Base-by-base conservation (phyloP, 1,140 invertebrate genomes). In the Bathynomus jamesi region DNA sequence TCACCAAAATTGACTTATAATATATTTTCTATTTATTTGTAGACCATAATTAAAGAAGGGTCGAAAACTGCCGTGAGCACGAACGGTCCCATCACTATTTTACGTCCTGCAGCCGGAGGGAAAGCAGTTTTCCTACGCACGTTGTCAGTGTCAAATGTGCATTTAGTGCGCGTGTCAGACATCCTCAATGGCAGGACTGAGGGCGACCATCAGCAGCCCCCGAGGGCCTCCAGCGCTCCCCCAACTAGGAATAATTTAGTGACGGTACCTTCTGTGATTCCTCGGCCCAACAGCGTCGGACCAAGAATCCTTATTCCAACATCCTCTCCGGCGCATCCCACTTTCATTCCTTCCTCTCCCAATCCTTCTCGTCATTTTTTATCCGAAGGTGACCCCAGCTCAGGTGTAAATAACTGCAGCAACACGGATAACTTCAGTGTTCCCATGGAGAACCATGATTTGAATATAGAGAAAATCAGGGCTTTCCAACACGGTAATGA, bases 371-470 rank as follows among this genome's bases (percentile, higher is more conserved):
- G 28, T 53, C 75, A 76, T 76, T 76, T 76, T 76, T 76, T 76
- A 76, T 76, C 75, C 75, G 72, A 76, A 73, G 70, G 69, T 76
- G 72, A 71, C 75, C 75, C 69, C 75, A 76, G 71, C 70, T 71
- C 75, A 73, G 75, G 72, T 74, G 72, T 74, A 70, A 74, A 30
- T 70, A 74, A 30, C 72, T 70, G 64, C 64, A 69, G 70, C 68
- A 67, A 61, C 31, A 53, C 60, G 32, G 60, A 66, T 8, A 65
- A 67, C 53, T 62, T 74, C 64, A 74, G 21, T 53, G 1, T 21
- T 17, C 2, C 40, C 21, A 11, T 53, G 21, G 21, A 21, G 40
- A 53, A 17, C 40, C 13, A 53, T 17, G 40, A 53, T 53, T 5
- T 11, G 13, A 53, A 53, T 5, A 53, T 53, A 17, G 21, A 53